phyloP scores from a whole-genome alignment of 2,888 invertebrate genomes.

The Callyntrura sp. region DNA sequence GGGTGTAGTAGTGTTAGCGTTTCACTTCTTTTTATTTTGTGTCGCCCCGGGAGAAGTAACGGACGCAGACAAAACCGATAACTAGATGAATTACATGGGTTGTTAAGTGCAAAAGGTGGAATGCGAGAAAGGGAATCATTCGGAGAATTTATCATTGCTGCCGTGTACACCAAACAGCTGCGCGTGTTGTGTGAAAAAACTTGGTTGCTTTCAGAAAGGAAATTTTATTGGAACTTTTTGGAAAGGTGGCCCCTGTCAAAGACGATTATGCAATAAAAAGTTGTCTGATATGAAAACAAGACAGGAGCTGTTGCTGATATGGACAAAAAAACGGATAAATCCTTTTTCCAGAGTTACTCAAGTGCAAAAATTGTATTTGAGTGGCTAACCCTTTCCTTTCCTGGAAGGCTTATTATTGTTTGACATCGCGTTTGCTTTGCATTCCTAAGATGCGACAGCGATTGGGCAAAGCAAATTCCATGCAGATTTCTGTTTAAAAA shows the following conservation, averaged over 20 bases:
- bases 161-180: conserved; percentile 18
- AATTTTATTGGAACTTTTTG: conserved; percentile 31
- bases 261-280: conserved; percentile 43
- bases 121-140: background rate
- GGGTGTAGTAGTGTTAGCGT: no score
- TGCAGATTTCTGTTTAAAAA: no score
- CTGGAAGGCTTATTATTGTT: no score
- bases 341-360: no score
- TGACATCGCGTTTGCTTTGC: no score
- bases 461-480: no score
- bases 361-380: no score
- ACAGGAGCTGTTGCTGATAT: conserved; percentile 1
- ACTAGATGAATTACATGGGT: background rate
- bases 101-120: background rate
- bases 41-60: background rate
- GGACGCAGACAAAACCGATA: background rate
- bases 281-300: conserved; percentile 2
- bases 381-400: no score
- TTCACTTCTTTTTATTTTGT: background rate
- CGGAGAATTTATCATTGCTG: conserved; percentile 13
- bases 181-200: background rate
- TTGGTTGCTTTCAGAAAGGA: background rate
- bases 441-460: no score
- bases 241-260: conserved; percentile 42
- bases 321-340: conserved; percentile 27